These are phyloP conservation scores for Cichladusa arquata DNA, from an alignment of 2,113 vertebrate species.

Conservation along the genomic window DNA sequence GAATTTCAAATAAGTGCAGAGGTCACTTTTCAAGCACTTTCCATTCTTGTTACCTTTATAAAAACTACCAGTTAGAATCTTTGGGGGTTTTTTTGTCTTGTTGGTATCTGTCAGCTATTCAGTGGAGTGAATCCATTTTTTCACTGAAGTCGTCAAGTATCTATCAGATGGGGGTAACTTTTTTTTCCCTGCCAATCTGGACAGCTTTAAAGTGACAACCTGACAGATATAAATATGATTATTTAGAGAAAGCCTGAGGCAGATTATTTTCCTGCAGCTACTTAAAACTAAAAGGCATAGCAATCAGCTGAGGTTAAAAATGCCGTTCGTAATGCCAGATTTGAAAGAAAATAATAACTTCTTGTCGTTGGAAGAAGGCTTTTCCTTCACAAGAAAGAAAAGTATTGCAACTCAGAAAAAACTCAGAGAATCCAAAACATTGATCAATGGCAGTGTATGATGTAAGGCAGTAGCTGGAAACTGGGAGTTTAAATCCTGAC, in stretches of 20 bases:
- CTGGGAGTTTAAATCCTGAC: background rate
- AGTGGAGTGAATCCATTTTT: constrained; percentile 31
- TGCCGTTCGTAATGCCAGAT: background rate
- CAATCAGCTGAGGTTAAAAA: background rate
- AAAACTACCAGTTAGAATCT: background rate
- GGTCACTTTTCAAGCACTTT: constrained; percentile 7
- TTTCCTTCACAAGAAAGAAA: background rate
- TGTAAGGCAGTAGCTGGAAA: background rate
- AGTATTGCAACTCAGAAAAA: background rate
- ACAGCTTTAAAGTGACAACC: constrained; percentile 13
- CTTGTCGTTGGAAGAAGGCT: background rate
- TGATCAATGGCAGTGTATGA: background rate
- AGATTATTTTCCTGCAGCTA: background rate
- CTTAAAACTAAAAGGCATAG: background rate
- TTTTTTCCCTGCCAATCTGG: background rate
- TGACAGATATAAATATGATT: constrained; percentile 19
- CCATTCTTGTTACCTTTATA: background rate
- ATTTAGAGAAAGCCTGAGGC: background rate
- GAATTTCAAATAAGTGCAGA: background rate
- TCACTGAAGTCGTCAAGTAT: background rate
- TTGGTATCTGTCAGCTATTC: constrained; percentile 19
- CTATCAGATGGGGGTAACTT: background rate
- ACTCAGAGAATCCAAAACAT: background rate
- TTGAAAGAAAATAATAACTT: background rate
- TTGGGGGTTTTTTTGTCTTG: background rate